A percentile compares a stretch with the other conserved stretches of the same genome.
phyloP scores from a whole-genome alignment of 1,140 invertebrate genomes.

The Cephus cinctus region DNA sequence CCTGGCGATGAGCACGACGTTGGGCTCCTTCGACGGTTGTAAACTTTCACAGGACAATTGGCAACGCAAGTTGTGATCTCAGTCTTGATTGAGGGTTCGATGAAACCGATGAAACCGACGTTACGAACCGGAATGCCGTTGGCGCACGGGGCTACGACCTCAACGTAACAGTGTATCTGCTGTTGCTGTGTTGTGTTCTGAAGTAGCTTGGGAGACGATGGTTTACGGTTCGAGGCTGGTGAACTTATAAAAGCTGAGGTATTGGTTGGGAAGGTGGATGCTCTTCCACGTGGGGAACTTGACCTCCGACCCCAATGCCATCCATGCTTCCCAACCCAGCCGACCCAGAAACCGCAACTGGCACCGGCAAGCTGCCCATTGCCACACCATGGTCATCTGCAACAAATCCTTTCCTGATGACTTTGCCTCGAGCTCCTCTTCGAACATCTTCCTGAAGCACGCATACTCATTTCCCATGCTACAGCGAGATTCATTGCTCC shows the following conservation, averaged over 20 bases:
- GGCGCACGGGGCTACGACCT: conserved; percentile 26
- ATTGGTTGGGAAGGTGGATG: conserved; percentile 16
- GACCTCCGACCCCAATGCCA: conserved; percentile 24
- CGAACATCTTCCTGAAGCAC: too few relatives aligned
- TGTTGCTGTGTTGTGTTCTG: conserved; percentile 25
- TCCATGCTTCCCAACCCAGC: conserved; percentile 25
- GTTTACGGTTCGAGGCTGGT: conserved; percentile 19
- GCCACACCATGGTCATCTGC: conserved; percentile 30
- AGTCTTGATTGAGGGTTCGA: conserved; percentile 35
- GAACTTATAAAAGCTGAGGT: conserved; percentile 23
- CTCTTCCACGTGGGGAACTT: conserved; percentile 22
- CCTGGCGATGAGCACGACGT: too few relatives aligned
- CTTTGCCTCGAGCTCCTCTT: too few relatives aligned
- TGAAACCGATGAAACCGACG: conserved; percentile 28
- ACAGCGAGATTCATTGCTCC: too few relatives aligned
- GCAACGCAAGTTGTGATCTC: conserved; percentile 31
- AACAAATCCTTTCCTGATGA: conserved; percentile 9
- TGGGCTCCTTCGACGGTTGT: conserved; percentile 12
- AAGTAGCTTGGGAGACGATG: conserved; percentile 19
- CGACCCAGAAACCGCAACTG: conserved; percentile 27
- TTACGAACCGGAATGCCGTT: conserved; percentile 31
- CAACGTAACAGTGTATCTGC: conserved; percentile 26
- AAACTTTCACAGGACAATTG: conserved; percentile 15
- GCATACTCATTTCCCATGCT: too few relatives aligned
- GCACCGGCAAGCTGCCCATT: conserved; percentile 28